Evolutionary conservation across 2,888 invertebrate species (phyloP), one percentile per base, ranked within the genome.

Genomic region (Cybosia mesomella): DNA sequence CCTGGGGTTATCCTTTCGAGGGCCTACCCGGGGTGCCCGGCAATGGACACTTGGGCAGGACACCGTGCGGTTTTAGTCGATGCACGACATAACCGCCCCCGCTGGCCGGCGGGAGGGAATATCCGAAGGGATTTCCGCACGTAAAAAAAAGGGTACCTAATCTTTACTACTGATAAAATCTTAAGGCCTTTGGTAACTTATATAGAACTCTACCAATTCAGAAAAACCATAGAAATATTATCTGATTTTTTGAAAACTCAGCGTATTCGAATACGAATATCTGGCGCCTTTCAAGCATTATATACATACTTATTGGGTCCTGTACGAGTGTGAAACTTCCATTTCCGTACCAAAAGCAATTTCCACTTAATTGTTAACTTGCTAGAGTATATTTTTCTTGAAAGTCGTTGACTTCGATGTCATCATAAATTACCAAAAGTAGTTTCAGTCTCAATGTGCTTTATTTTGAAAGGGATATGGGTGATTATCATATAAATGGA

Each of bases 191-290:
- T 72, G 72, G 74, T 74, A 76, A 68, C 62, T 74, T 76, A 81
- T 74, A 76, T 68, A 68, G 66, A 63, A 63, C 65, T 43, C 68
- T 58, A 72, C 67, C 68, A 74, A 49, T 49, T 79, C 75, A 60
- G 57, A 74, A 62, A 70, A 75, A 64, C 73, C 79, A 82, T 82
- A 80, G 81, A 83, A 83, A 80, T 83, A 82, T 81, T 81, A 83
- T 83, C 78, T 74, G 83, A 73, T 81, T 82, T 83, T 83, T 81
- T 81, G 67, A 66, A 74, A 75, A 82, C 71, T 83, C 83, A 83
- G 82, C 83, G 67, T 81, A 81, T 79, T 76, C 78, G 75, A 74
- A 83, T 81, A 71, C 75, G 77, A 76, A 73, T 75, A 82, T 79
- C 79, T 74, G 68, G 74, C 79, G 67, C 81, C 69, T 57, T 81